Evolutionary conservation across 2,888 invertebrate species (phyloP), one percentile per base, ranked within the genome.

Genomic region (Salticus scenicus): DNA sequence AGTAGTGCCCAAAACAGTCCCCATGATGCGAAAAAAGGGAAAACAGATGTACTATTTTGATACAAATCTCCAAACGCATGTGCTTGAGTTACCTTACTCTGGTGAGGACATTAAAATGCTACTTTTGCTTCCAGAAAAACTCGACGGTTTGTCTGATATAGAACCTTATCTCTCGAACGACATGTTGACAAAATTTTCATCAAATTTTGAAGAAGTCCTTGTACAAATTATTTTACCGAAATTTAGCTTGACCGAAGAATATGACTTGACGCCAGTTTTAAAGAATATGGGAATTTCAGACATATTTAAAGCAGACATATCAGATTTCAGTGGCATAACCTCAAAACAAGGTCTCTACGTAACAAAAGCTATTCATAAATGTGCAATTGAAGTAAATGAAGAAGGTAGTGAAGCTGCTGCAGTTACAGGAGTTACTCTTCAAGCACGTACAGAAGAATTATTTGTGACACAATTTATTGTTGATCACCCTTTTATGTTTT

Each of bases 401-500:
- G 83, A 88, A 79, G 88, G 88, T 12, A 82, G 82, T n/a, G 83
- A 86, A 57, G 88, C 88, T 0, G 64, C 82, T 10, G 71, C 64
- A 4, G 77, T 81, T 0, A 85, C 85, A 10, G 87, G 84, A 28
- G 85, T 87, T 12, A 78, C 88, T 20, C 81, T 86, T 20, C 86
- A 86, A 0, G 86, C 87, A 8, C 33, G 88, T 37, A 88, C 85
- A 31, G 88, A 82, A 2, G 86, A 83, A n/a, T 78, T 86, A 1
- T 69, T 79, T 1, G 81, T 73, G n/a, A 77, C 78, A 14, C 42
- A 78, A 31, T 92, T 93, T 87, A 92, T 93, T 86, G 94, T 94
- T 0, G 93, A 95, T 89, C 93, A 94, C 37, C 96, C 96, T 0
- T 96, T 95, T 91, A 92, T 94, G 81, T 94, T 95, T 90, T 94